Conservation (phyloP, 1,140 invertebrate species). For the Marisa cornuarietis region DNA sequence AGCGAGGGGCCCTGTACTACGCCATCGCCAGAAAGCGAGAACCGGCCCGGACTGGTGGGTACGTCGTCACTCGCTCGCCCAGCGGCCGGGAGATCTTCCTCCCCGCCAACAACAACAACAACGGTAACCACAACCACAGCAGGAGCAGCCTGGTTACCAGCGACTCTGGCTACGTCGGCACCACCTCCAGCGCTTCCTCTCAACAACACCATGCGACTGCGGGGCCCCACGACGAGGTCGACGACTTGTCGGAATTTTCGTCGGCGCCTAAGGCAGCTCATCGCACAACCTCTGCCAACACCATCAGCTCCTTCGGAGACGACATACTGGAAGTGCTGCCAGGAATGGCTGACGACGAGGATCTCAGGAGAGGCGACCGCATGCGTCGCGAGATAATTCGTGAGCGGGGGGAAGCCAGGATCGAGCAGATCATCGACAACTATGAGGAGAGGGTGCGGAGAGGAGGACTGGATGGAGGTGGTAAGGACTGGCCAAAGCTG, state of each 20-base stretch:
- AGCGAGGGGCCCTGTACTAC: constrained; percentile 11
- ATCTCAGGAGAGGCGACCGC: not conserved
- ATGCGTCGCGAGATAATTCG: constrained; percentile 22
- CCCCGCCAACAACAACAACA: constrained; percentile 15
- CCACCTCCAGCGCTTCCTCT: constrained; percentile 20
- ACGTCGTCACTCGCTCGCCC: constrained; percentile 23
- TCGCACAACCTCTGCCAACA: constrained; percentile 18
- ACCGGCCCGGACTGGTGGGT: constrained; percentile 17
- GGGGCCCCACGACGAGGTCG: not conserved
- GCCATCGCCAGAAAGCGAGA: constrained; percentile 1
- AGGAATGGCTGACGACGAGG: constrained; percentile 21
- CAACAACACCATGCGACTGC: not conserved
- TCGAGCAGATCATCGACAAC: constrained; percentile 29
- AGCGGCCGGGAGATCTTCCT: constrained; percentile 27
- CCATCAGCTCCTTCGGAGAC: constrained; percentile 23
- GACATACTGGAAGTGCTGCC: constrained; percentile 29
- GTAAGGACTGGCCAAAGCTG: constrained; percentile 18
- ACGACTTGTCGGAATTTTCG: not conserved
- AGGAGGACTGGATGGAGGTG: not conserved
- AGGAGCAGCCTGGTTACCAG: constrained; percentile 9
- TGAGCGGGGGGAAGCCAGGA: constrained; percentile 25
- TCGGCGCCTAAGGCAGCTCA: constrained; percentile 10
- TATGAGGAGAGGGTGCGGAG: constrained; percentile 30
- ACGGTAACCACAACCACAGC: not conserved
- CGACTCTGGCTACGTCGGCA: constrained; percentile 31